Conservation (phyloP, 2,888 invertebrate genomes). For the Chalcosyrphus nemorum region DNA sequence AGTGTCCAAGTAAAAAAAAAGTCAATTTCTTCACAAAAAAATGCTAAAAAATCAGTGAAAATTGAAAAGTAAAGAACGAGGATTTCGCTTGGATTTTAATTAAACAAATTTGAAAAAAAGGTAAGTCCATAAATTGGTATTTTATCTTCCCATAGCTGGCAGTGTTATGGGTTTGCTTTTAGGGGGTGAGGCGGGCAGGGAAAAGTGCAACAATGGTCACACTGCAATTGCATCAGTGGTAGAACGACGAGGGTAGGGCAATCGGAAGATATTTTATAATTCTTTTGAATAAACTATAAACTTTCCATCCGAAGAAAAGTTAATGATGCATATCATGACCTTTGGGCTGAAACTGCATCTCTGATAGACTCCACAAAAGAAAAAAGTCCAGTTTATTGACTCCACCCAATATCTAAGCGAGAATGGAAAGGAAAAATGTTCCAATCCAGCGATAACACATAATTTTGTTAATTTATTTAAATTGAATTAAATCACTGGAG, state of each 20-base stretch:
- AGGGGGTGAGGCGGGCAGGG: too few species aligned
- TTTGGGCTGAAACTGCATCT: background rate
- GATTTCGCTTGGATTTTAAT: slow-evolving; percentile 26
- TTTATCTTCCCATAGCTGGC: too few species aligned
- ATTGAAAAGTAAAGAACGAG: slow-evolving; percentile 7
- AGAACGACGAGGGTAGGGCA: background rate
- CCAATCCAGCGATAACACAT: slow-evolving; percentile 26
- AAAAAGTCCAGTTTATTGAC: slow-evolving; percentile 47
- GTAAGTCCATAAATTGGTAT: slow-evolving; percentile 57
- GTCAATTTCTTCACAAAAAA: background rate
- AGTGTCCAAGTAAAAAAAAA: slow-evolving; percentile 20
- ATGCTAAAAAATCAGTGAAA: slow-evolving; percentile 5
- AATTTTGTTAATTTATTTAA: slow-evolving; percentile 68
- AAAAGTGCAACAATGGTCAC: background rate
- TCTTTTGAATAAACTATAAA: background rate
- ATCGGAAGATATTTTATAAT: too few species aligned
- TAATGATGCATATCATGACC: slow-evolving; percentile 25
- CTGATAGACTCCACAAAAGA: too few species aligned
- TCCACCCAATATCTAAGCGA: slow-evolving; percentile 52
- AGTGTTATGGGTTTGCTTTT: too few species aligned
- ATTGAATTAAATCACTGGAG: slow-evolving; percentile 71
- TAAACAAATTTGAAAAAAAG: slow-evolving; percentile 26
- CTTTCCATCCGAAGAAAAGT: background rate
- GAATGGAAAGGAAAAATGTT: slow-evolving; percentile 22
- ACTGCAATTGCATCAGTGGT: background rate